Evolutionary conservation across 2,113 vertebrate genomes (phyloP).

Genomic region (Pseudolaguvia tuberculata): DNA sequence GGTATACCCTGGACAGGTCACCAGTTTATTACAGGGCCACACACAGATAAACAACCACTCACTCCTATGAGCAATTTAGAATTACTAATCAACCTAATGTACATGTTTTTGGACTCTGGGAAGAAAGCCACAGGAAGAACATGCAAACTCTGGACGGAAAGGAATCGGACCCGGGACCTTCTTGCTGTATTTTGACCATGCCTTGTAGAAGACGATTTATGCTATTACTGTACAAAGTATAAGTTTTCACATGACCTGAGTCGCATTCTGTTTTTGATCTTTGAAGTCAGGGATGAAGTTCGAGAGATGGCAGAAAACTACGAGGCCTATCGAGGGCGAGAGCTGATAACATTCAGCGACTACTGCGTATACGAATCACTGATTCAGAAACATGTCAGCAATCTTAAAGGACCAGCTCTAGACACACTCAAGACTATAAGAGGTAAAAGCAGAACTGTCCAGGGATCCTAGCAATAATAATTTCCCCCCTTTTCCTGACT

Average conservation of each 20-base stretch:
- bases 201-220: too few relatives aligned
- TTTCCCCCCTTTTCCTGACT: neutral
- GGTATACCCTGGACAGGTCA: too few relatives aligned
- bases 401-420: slow-evolving; percentile 38
- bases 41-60: too few relatives aligned
- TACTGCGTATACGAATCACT: slow-evolving; percentile 39
- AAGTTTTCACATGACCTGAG: too few relatives aligned
- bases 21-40: too few relatives aligned
- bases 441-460: slow-evolving; percentile 15
- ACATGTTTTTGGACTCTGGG: too few relatives aligned
- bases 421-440: slow-evolving; percentile 30
- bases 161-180: too few relatives aligned
- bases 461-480: neutral
- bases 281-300: slow-evolving; percentile 32
- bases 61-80: too few relatives aligned
- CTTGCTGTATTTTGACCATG: too few relatives aligned
- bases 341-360: slow-evolving; percentile 46
- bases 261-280: neutral
- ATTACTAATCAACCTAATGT: too few relatives aligned
- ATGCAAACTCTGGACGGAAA: too few relatives aligned
- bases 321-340: slow-evolving; percentile 41
- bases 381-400: slow-evolving; percentile 36
- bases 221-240: neutral
- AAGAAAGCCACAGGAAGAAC: too few relatives aligned
- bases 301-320: slow-evolving; percentile 38